Evolutionary conservation across 2,888 invertebrate genomes (phyloP), one percentile per base, ranked within the genome.

Genomic region (Sinodicranocentrus sp.): DNA sequence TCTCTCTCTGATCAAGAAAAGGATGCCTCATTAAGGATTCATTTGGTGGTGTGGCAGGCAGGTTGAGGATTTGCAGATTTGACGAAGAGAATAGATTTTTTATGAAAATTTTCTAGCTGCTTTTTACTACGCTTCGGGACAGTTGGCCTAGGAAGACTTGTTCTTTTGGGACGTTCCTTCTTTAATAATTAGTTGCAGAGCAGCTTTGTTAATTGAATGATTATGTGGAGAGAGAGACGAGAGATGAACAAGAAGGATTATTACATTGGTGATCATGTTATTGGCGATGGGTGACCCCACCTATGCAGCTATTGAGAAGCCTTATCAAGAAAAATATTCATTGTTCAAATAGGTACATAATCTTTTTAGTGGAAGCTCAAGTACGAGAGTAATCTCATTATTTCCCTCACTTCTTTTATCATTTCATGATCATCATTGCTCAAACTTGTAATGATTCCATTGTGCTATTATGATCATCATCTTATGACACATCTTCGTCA

Each of bases 151-250:
- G 48, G 48, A 63, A 75, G 76, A 76, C 76, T 54, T 54, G 76
- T 76, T 76, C 54, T 76, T 67, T 33, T n/a, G n/a, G n/a, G n/a
- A n/a, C n/a, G n/a, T n/a, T 57, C 43, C 19, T 33, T 75, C 23
- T 65, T 65, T 28, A 52, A 75, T 76, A 63, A 76, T 76, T 76
- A 76, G 76, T 76, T 52, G 28, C 26, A 33, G 67, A 65, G 76
- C 67, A 73, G 43, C 68, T 76, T 57, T 76, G 76, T 67, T 67
- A 76, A 76, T 76, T 76, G 76, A 76, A 76, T 54, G 76, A 76
- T 76, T 65, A 65, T 17, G 65, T 39, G 33, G 43, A 19, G 15
- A 23, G n/a, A 2, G 57, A 21, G 23, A 21, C 19, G 57, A 57
- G 23, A 10, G 19, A n/a, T 48, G 57, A 57, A 23, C 23, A 6